Conservation (phyloP, 1,140 invertebrate species). For the Neotoxoptera formosana region DNA sequence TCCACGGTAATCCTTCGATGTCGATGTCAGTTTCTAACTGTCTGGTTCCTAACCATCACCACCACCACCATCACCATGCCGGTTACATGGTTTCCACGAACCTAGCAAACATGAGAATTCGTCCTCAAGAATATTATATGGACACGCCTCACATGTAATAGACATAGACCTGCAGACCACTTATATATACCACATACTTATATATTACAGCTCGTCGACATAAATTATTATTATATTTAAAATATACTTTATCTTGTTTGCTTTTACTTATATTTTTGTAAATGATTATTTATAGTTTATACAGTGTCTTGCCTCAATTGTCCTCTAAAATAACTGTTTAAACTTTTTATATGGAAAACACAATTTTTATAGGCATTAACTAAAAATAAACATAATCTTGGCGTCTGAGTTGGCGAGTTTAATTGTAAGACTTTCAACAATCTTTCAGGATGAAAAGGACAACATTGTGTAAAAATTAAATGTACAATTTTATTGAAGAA, state of each 20-base stretch:
- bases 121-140: slow-evolving; percentile 50
- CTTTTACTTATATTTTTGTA: not conserved
- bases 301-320: too few species aligned
- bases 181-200: too few species aligned
- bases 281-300: not conserved
- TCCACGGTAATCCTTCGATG: slow-evolving; percentile 27
- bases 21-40: slow-evolving; percentile 39
- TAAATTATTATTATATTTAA: not conserved
- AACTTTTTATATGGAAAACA: too few species aligned
- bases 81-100: slow-evolving; percentile 42
- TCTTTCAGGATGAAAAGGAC: not conserved
- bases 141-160: slow-evolving; percentile 24
- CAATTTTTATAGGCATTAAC: too few species aligned
- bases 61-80: not conserved
- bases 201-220: not conserved
- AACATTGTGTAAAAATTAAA: not conserved
- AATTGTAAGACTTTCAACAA: too few species aligned
- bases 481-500: not conserved
- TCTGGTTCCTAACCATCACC: slow-evolving; percentile 27
- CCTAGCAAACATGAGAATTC: slow-evolving; percentile 43
- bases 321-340: too few species aligned
- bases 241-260: not conserved
- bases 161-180: not conserved
- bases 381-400: too few species aligned
- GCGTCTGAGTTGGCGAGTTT: too few species aligned